Conservation (phyloP, 2,888 invertebrate species). For the Lapara coniferarum region DNA sequence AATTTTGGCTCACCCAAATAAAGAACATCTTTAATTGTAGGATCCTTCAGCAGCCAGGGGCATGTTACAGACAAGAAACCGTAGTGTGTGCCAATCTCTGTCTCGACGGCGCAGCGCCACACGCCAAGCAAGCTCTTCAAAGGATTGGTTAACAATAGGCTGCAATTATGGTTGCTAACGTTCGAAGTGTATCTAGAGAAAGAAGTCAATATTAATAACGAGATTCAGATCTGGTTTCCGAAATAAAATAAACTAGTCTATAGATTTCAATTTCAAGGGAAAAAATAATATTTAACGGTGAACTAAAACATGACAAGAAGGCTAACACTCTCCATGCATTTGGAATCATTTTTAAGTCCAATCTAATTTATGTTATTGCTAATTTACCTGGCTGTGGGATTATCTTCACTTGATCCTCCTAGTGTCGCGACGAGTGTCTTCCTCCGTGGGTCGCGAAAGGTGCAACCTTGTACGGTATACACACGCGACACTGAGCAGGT, state of each 20-base stretch:
- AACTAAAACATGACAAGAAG: no score
- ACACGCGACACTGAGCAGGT: conserved; percentile 54
- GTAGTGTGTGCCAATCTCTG: conserved; percentile 54
- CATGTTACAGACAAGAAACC: conserved; percentile 62
- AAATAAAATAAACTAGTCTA: no score
- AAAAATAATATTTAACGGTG: no score
- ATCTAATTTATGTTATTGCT: no score
- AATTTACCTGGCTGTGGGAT: not conserved
- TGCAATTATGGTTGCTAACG: conserved; percentile 54
- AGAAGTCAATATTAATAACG: not conserved
- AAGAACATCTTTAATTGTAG: conserved; percentile 35
- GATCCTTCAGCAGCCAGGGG: conserved; percentile 51
- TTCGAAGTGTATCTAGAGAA: conserved; percentile 51
- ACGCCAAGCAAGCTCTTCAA: conserved; percentile 55
- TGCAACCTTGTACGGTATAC: conserved; percentile 53
- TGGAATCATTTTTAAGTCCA: no score
- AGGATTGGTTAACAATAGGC: conserved; percentile 57
- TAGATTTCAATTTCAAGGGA: no score
- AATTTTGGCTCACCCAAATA: conserved; percentile 33
- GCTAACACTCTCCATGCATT: no score
- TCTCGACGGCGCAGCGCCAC: conserved; percentile 71
- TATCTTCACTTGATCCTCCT: conserved; percentile 45
- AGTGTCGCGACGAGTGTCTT: conserved; percentile 55
- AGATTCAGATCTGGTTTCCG: no score
- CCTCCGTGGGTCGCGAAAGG: conserved; percentile 64